A percentile compares a stretch with the other conserved stretches of the same genome.
Evolutionary conservation across 2,888 invertebrate genomes (phyloP).

Genomic region (Meiosimyza decipiens): DNA sequence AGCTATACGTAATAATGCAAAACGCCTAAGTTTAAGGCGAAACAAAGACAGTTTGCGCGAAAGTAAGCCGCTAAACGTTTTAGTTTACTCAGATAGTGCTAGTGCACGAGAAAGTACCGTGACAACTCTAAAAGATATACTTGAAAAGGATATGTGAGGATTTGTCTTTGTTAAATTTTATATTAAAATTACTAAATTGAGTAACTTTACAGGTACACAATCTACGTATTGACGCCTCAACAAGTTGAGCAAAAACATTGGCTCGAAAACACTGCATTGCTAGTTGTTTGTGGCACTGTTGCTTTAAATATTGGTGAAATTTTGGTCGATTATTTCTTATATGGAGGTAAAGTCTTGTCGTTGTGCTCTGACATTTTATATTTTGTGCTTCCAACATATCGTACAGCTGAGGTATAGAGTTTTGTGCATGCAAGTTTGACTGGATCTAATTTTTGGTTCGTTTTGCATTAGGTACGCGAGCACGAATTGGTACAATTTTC

Average conservation of each 20-base stretch:
- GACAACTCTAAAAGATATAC: constrained; percentile 74
- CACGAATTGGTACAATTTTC: constrained; percentile 86
- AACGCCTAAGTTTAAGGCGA: constrained; percentile 59
- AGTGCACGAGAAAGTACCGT: constrained; percentile 81
- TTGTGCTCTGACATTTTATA: constrained; percentile 85
- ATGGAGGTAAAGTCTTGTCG: constrained; percentile 80
- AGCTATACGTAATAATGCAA: constrained; percentile 45
- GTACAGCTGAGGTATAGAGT: constrained; percentile 79
- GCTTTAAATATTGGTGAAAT: constrained; percentile 74
- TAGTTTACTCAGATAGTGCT: constrained; percentile 83
- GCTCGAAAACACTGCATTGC: constrained; percentile 74
- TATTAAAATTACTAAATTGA: constrained; percentile 18
- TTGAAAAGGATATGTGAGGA: constrained; percentile 77
- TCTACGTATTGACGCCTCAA: constrained; percentile 71
- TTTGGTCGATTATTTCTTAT: constrained; percentile 77
- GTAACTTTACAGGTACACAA: constrained; percentile 69
- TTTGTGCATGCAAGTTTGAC: not conserved
- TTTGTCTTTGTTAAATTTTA: constrained; percentile 3
- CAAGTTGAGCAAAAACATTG: constrained; percentile 62
- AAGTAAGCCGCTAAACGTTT: constrained; percentile 81
- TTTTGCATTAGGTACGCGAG: constrained; percentile 74
- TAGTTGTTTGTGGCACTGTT: constrained; percentile 83
- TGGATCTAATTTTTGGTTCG: not conserved
- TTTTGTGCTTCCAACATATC: constrained; percentile 81
- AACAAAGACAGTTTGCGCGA: constrained; percentile 60